Evolutionary conservation across 2,797 vertebrate species (phyloP), one percentile per base, ranked within the genome.

Genomic region (Lophius americanus): DNA sequence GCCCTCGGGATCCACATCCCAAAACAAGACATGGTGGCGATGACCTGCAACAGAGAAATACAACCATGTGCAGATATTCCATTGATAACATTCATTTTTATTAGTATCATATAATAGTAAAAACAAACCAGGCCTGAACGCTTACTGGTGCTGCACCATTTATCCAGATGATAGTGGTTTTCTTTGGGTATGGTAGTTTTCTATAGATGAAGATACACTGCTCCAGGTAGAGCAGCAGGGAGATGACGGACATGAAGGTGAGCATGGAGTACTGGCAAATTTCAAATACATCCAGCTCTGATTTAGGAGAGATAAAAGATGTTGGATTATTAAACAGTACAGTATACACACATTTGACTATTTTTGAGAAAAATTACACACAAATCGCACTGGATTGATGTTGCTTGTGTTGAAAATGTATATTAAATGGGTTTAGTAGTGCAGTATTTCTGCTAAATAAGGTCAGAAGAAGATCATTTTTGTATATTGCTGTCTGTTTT

Each of bases 1-100:
- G 95, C 93, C 55, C 84, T 94, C 32, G 95, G 95, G 84, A 96
- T 92, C 95, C 95, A 96, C 94, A 97, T 94, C 58, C 95, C 96
- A 69, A 95, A 88, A 83, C 96, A 97, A 5, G 95, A 90, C 88
- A 96, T 95, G 70, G 89, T 92, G 50, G 93, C 83, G 23, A 96
- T 95, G 58, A 95, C 90, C 96, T 97, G 73, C 78, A 80, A 76
- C 8, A 79, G 48, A 86, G 9, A 78, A 37, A 64, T 8, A 52
- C 0, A 9, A 13, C 39, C 0, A 56, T 35, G 7, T 6, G 11
- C 14, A 7, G 6, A 8, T 23, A 23, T 23, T 23, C 23, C 23
- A 23, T 23, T 23, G 23, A 23, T 23, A 23, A 1, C 23, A 23
- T 23, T 23, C 23, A 23, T 47, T n/a, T n/a, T 47, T 47, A n/a